Base-by-base conservation (phyloP, 1,140 invertebrate species). In the Panagrolaimus sp. region DNA sequence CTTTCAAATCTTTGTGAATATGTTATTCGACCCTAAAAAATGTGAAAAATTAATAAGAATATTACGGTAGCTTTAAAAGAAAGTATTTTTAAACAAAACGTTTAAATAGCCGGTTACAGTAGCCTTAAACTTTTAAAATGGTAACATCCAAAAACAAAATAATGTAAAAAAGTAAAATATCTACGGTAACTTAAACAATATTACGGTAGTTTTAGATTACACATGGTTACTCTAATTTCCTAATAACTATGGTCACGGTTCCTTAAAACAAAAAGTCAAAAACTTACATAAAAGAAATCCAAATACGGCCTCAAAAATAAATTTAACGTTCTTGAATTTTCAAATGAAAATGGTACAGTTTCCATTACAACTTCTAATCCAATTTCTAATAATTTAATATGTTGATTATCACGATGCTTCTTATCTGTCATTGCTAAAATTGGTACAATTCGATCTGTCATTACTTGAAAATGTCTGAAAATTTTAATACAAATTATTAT, bases 211-310 rank as follows among this genome's bases (percentile, higher is more conserved):
- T n/a, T n/a, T n/a, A n/a, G n/a, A n/a, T n/a, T n/a, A n/a, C n/a
- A n/a, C n/a, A n/a, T n/a, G n/a, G n/a, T n/a, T n/a, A n/a, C n/a
- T n/a, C n/a, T n/a, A n/a, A n/a, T n/a, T n/a, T n/a, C n/a, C n/a
- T n/a, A n/a, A n/a, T n/a, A n/a, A n/a, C n/a, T n/a, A n/a, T n/a
- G n/a, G n/a, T n/a, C n/a, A n/a, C n/a, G n/a, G n/a, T n/a, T n/a
- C n/a, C n/a, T n/a, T n/a, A n/a, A n/a, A 51, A 57, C 51, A 23
- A 20, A 25, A 27, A 27, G 1, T 20, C 14, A 20, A 20, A 57
- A 16, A 27, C 51, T 57, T 57, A 57, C 51, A 57, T 57, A 27
- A 27, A 57, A 57, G 20, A 57, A 57, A 11, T 57, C 51, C 51
- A 57, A 16, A 16, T 57, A 57, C 14, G 27, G 20, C 1, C 51